phyloP scores from a whole-genome alignment of 1,140 invertebrate species.

The Trichomalopsis sarcophagae region DNA sequence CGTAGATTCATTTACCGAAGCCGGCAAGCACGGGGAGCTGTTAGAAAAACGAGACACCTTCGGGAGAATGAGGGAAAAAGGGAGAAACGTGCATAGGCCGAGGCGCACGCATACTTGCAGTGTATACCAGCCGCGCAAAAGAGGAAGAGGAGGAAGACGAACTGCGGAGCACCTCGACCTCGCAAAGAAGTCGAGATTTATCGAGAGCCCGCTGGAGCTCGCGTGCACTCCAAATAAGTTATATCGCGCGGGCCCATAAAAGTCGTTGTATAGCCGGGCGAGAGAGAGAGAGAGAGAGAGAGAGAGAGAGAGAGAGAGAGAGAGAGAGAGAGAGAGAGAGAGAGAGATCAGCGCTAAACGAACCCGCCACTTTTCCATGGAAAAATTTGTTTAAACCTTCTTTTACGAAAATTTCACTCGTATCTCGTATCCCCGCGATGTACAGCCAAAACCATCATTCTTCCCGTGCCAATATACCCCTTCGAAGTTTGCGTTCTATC shows the following conservation, averaged over 20 bases:
- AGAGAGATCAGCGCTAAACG: constrained; percentile 33
- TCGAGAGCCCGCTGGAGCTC: constrained; percentile 27
- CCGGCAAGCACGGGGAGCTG: not conserved
- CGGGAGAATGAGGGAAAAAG: not conserved
- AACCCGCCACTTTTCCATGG: constrained; percentile 35
- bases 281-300: not conserved
- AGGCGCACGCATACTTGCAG: not conserved
- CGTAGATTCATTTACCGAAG: not conserved
- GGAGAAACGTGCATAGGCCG: not conserved
- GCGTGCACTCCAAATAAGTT: constrained; percentile 50
- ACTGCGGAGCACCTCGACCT: constrained; percentile 8
- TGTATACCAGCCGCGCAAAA: not conserved
- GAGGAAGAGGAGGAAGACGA: constrained; percentile 11
- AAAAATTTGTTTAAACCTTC: constrained; percentile 25
- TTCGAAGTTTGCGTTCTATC: not conserved
- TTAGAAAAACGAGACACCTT: not conserved
- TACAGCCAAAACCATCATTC: not conserved
- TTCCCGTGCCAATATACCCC: not conserved
- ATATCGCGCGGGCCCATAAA: constrained; percentile 43
- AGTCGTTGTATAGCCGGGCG: not conserved
- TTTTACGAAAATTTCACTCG: no score
- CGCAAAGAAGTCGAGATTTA: constrained; percentile 44
- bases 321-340: not conserved
- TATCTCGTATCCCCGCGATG: no score
- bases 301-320: not conserved